Percentiles rank a stretch among this genome's conserved stretches.
These are phyloP conservation scores for Philonicus albiceps DNA, from an alignment of 2,888 invertebrate species.

Conservation along the genomic window DNA sequence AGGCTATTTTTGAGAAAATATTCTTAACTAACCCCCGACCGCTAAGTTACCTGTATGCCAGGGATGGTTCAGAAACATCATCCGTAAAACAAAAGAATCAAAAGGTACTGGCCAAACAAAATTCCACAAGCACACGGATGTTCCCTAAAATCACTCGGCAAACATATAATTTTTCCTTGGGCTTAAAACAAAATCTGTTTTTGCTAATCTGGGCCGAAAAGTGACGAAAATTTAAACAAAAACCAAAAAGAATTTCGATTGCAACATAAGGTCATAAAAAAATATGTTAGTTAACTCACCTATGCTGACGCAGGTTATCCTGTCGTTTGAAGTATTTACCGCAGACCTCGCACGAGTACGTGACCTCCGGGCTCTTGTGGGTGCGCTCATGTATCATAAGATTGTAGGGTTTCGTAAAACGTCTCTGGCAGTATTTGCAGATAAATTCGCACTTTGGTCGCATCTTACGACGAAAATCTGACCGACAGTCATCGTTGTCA, in stretches of 20 bases:
- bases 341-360: constrained; percentile 97
- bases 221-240: background rate
- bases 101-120: constrained; percentile 27
- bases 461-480: constrained; percentile 88
- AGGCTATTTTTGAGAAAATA: constrained; percentile 15
- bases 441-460: constrained; percentile 96
- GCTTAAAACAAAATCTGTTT: background rate
- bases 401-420: constrained; percentile 98
- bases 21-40: background rate
- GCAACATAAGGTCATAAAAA: background rate
- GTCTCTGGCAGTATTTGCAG: constrained; percentile 96
- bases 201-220: constrained; percentile 11
- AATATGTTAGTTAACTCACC: constrained; percentile 67
- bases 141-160: background rate
- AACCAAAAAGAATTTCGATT: background rate
- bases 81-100: constrained; percentile 10
- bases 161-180: constrained; percentile 40
- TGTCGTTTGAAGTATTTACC: constrained; percentile 97
- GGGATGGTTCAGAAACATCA: background rate
- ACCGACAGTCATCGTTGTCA: constrained; percentile 84
- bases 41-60: background rate
- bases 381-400: constrained; percentile 98
- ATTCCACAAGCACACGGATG: constrained; percentile 36
- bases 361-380: constrained; percentile 95
- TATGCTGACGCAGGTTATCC: constrained; percentile 94